phyloP scores from a whole-genome alignment of 2,888 invertebrate species.

The Oasisia sp. region DNA sequence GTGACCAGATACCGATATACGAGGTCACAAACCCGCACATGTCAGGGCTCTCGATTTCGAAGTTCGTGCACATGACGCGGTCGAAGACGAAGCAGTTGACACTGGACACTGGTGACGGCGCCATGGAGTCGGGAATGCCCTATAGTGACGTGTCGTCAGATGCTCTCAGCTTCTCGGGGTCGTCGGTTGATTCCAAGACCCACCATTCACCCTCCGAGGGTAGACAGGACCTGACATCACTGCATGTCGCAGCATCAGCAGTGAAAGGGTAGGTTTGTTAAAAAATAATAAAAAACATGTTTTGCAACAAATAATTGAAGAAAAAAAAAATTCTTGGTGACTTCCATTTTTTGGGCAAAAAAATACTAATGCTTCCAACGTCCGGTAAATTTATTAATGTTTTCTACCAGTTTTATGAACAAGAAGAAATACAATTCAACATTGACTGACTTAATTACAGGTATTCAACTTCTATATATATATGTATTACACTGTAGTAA shows the following conservation, averaged over 20 bases:
- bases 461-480: no score
- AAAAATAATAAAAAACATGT: not conserved
- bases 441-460: no score
- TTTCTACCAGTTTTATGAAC: no score
- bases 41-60: not conserved
- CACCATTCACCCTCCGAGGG: not conserved
- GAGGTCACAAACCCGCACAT: not conserved
- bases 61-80: constrained; percentile 10
- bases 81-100: not conserved
- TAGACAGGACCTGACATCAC: not conserved
- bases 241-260: not conserved
- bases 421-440: no score
- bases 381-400: no score
- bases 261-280: not conserved
- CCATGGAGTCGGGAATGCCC: not conserved
- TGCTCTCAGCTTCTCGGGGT: not conserved
- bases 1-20: not conserved
- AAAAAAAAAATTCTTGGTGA: no score
- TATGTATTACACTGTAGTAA: no score
- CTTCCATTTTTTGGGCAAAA: no score
- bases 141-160: constrained; percentile 6
- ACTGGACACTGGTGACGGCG: not conserved
- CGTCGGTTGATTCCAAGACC: not conserved
- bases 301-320: not conserved
- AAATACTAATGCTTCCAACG: no score